A percentile compares a stretch with the other conserved stretches of the same genome.
phyloP scores from a whole-genome alignment of 2,888 invertebrate species.

The Drosophila antonietae region DNA sequence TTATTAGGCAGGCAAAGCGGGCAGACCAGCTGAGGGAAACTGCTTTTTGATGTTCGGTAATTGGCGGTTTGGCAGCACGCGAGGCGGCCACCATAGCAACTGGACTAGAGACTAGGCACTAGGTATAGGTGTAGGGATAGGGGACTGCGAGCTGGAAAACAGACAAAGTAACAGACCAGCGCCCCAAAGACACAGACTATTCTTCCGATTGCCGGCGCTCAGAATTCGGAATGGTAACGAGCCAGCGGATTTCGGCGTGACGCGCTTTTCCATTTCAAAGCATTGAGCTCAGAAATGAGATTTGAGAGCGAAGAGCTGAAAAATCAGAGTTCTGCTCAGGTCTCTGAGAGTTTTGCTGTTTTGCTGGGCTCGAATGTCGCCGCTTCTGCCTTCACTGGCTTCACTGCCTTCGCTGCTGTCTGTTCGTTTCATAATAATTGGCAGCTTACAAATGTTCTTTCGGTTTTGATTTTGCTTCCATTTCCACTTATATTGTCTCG shows the following conservation, averaged over 20 bases:
- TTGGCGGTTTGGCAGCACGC: slow-evolving; percentile 80
- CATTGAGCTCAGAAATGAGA: slow-evolving; percentile 13
- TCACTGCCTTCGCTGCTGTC: slow-evolving; percentile 30
- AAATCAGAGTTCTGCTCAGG: neutral
- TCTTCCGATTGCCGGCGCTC: slow-evolving; percentile 59
- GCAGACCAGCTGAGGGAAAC: slow-evolving; percentile 65
- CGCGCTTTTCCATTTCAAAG: too few species aligned
- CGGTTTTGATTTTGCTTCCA: slow-evolving; percentile 65
- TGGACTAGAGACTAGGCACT: slow-evolving; percentile 29
- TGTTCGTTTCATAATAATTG: slow-evolving; percentile 73
- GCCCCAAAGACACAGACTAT: slow-evolving; percentile 40
- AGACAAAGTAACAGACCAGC: slow-evolving; percentile 32
- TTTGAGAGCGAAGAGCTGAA: slow-evolving; percentile 2
- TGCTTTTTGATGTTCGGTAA: slow-evolving; percentile 79
- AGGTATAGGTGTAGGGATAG: neutral
- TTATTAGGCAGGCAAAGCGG: slow-evolving; percentile 64
- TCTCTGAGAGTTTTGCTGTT: neutral
- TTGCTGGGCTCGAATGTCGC: slow-evolving; percentile 57
- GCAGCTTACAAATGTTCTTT: slow-evolving; percentile 77
- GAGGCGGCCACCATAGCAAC: slow-evolving; percentile 56
- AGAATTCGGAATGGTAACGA: slow-evolving; percentile 68
- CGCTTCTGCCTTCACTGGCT: slow-evolving; percentile 30
- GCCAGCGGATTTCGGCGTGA: slow-evolving; percentile 72
- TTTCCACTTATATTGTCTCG: slow-evolving; percentile 42
- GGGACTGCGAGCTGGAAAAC: neutral